Evolutionary conservation across 2,113 vertebrate species (phyloP), one percentile per base, ranked within the genome.

Genomic region (Pitta sordida): DNA sequence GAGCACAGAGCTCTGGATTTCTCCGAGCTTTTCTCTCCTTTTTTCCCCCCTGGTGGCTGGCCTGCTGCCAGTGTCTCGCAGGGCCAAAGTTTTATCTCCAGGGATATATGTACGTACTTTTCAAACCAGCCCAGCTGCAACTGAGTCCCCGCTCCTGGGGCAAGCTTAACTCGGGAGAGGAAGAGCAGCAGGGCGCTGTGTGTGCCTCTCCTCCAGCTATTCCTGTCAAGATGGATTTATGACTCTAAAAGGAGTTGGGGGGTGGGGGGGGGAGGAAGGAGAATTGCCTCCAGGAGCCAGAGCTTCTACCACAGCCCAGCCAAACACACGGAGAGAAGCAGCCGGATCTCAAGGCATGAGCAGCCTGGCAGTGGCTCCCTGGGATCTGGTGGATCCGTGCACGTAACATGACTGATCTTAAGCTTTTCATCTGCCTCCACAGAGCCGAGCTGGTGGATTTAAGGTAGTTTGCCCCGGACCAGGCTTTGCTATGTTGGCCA

Each of bases 401-500:
- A 46, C 7, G 3, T 82, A 91, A 43, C 32, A 89, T 86, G 84
- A 37, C 32, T 39, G 82, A 76, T 11, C 13, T 26, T 6, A 6
- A 52, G 53, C 60, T 37, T 68, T 22, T 7, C 49, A 4, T 60
- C 82, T 77, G 92, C 80, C 93, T 81, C 1, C 85, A 13, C 82
- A 89, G 90, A 81, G 74, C 91, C 56, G 4, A 22, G 86, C 83
- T 65, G 12, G 26, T 21, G 88, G 59, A 76, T 68, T 41, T 60
- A 4, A 56, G 94, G 73, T n/a, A 62, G n/a, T 34, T 82, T 30
- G 46, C 49, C 83, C 76, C 9, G 71, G 29, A 86, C 23, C 60
- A 34, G 63, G 16, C 74, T 70, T 58, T 90, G 96, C 96, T 83
- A 98, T 98, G 98, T 90, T 96, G 65, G 81, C 96, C 97, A 59